Base-by-base conservation (phyloP, 2,888 invertebrate species). In the Lycaena phlaeas region DNA sequence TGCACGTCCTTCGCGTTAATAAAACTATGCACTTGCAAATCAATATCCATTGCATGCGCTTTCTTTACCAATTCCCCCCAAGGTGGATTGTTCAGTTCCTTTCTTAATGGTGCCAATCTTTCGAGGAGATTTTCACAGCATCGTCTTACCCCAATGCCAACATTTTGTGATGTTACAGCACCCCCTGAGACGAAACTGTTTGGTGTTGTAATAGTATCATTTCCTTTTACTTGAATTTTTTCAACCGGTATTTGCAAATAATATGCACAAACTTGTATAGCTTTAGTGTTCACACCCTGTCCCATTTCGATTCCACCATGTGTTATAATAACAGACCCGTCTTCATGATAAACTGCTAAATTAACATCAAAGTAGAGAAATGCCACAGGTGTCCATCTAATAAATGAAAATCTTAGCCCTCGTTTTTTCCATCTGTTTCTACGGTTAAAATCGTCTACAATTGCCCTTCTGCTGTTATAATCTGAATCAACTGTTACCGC, bases 221-320 rank as follows among this genome's bases (percentile, higher is more conserved):
- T 87, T 1, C 89, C 86, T 62, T 91, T 91, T 0, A 94, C 85
- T 22, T 78, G 81, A 11, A 94, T 77, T 64, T 86, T 81, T 0
- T 88, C 85, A 34, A 93, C 42, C 1, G 88, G 85, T 45, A 92
- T 87, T 1, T 88, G 88, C 1, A 92, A 67, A 5, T 85, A 79
- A 52, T 88, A 82, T 0, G 92, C 91, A 42, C 86, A 88, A 2
- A 90, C 86, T 75, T 91, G 90, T 3, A 85, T 85, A 1, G 87
- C 87, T 87, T 90, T 72, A 1, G 92, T 92, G 50, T 92, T 73
- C 38, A 92, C 79, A 0, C 92, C 92, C 77, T 93, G 93, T 0
- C 93, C 93, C 62, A 88, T 86, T 75, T 90, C 90, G 14, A 89
- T 68, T 1, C 89, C 90, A 31, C 87, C 88, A 46, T 90, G 90